Conservation (phyloP, 2,888 invertebrate species). For the Dynastes tityus region DNA sequence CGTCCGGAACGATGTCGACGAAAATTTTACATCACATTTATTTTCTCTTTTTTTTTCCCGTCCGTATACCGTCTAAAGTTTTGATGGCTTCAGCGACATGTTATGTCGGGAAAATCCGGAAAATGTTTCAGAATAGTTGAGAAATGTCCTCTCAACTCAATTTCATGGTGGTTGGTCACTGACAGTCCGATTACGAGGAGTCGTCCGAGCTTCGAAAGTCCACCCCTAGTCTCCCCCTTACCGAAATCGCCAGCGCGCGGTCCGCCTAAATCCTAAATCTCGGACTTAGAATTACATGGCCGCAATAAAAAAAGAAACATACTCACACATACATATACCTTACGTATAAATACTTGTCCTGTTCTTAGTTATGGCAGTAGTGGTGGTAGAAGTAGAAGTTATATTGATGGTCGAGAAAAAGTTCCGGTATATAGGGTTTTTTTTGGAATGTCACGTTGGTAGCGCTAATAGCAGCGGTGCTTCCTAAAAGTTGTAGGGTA, state of each 20-base stretch:
- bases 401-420: slow-evolving; percentile 31
- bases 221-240: slow-evolving; percentile 40
- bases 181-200: slow-evolving; percentile 60
- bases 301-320: slow-evolving; percentile 41
- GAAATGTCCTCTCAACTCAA: slow-evolving; percentile 67
- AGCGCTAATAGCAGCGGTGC: neutral
- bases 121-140: slow-evolving; percentile 60
- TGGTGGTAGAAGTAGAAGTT: neutral
- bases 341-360: slow-evolving; percentile 38
- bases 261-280: slow-evolving; percentile 53
- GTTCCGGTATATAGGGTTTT: neutral
- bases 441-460: neutral
- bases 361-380: neutral
- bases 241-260: slow-evolving; percentile 45
- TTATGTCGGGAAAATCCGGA: slow-evolving; percentile 53
- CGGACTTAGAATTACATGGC: slow-evolving; percentile 47
- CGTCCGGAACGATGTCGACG: neutral
- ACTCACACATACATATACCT: slow-evolving; percentile 17
- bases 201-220: neutral
- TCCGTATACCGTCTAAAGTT: slow-evolving; percentile 58
- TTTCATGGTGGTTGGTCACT: slow-evolving; percentile 67
- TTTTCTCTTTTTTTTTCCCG: slow-evolving; percentile 33
- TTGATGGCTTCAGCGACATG: slow-evolving; percentile 59
- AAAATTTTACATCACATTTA: slow-evolving; percentile 31
- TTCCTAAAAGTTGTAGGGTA: neutral